Evolutionary conservation across 2,888 invertebrate species (phyloP).

Genomic region (Mythimna lalbum): DNA sequence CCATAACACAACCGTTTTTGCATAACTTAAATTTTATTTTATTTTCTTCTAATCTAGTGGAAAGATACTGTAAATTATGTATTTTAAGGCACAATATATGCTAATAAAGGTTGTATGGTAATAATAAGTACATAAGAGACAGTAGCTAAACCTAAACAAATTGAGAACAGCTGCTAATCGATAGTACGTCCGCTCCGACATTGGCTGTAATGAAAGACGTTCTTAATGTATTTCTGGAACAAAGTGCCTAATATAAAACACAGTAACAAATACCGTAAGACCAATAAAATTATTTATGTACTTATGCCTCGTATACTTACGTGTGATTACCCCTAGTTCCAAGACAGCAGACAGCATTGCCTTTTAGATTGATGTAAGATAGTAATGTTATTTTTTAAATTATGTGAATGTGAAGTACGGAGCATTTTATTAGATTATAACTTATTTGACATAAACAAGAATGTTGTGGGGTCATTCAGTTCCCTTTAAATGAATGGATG

Average conservation of each 20-base stretch:
- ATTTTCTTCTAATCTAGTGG: too few species aligned
- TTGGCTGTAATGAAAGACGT: conserved; percentile 35
- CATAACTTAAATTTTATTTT: too few species aligned
- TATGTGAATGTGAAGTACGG: neutral
- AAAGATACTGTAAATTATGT: too few species aligned
- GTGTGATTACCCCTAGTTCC: neutral
- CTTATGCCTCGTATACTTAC: too few species aligned
- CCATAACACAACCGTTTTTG: too few species aligned
- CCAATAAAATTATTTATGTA: conserved; percentile 2
- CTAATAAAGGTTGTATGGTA: neutral
- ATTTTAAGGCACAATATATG: neutral
- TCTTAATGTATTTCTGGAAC: conserved; percentile 32
- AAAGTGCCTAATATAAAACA: conserved; percentile 1
- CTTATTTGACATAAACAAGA: too few species aligned
- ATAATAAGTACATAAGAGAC: neutral
- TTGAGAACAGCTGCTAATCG: conserved; percentile 15
- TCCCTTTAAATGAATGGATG: too few species aligned
- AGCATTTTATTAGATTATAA: too few species aligned
- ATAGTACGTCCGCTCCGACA: conserved; percentile 43
- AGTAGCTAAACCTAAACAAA: conserved; percentile 11
- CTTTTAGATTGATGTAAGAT: too few species aligned
- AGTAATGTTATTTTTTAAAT: too few species aligned
- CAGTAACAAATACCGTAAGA: neutral
- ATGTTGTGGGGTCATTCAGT: too few species aligned
- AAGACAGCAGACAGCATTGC: neutral